Evolutionary conservation across 2,888 invertebrate genomes (phyloP).

Genomic region (Eilema caniola): DNA sequence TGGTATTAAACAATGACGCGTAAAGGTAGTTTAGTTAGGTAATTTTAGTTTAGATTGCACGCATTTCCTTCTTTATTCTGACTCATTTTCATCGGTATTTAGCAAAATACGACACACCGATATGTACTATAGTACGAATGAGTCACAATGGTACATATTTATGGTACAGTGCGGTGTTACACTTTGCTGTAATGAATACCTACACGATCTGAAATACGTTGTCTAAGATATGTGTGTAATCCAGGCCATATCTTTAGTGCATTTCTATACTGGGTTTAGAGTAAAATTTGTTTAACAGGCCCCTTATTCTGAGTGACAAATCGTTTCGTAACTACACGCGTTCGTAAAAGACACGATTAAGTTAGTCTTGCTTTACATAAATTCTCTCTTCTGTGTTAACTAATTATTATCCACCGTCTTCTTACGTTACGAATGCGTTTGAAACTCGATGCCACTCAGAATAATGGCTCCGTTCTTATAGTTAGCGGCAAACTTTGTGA

Average conservation of each 20-base stretch:
- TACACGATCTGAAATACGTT: constrained; percentile 5
- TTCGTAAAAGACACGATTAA: too few species aligned
- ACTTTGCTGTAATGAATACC: background rate
- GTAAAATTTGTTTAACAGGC: background rate
- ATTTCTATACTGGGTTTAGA: too few species aligned
- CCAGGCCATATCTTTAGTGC: background rate
- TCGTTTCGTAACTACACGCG: too few species aligned
- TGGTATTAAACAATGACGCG: background rate
- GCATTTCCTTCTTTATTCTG: background rate
- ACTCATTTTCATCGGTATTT: background rate
- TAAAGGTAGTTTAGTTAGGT: background rate
- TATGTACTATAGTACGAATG: background rate
- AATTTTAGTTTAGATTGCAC: too few species aligned
- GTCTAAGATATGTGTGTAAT: background rate
- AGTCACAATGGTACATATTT: background rate
- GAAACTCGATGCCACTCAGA: too few species aligned
- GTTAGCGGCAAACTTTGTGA: too few species aligned
- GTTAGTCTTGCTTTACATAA: too few species aligned
- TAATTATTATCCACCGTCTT: too few species aligned
- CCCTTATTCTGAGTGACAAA: too few species aligned
- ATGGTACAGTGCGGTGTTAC: constrained; percentile 3
- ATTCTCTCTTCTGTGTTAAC: too few species aligned
- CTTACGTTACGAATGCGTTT: too few species aligned
- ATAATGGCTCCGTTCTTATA: too few species aligned
- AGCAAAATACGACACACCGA: background rate